Percentiles rank a stretch among this genome's conserved stretches.
These are phyloP conservation scores for Danio aesculapii DNA, from an alignment of 2,797 vertebrate genomes.

Conservation along the genomic window DNA sequence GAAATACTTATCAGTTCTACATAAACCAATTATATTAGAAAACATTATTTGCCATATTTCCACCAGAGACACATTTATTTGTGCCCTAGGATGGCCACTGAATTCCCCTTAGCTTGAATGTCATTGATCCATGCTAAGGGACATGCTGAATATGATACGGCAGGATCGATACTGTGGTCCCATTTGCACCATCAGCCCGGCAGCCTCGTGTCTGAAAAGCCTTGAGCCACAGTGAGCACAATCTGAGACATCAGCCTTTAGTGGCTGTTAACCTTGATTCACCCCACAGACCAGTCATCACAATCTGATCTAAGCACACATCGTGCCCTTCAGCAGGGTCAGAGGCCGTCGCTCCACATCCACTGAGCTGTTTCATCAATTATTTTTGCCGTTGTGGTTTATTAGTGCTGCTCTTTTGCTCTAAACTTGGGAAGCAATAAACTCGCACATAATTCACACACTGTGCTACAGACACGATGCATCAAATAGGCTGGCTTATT, in stretches of 20 bases:
- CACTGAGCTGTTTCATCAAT: neutral
- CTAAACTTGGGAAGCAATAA: neutral
- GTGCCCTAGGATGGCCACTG: constrained; percentile 56
- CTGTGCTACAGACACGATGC: neutral
- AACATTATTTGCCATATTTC: neutral
- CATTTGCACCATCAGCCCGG: constrained; percentile 27
- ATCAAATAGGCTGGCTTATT: neutral
- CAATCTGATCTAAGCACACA: constrained; percentile 49
- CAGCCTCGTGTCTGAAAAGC: constrained; percentile 22
- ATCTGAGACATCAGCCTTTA: constrained; percentile 24
- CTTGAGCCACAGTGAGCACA: constrained; percentile 23
- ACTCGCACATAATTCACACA: neutral
- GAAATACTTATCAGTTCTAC: neutral
- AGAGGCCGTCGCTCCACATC: neutral
- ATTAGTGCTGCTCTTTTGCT: constrained; percentile 13
- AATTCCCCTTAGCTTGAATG: constrained; percentile 63
- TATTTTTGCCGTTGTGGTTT: neutral
- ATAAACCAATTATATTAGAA: neutral
- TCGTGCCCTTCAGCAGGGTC: constrained; percentile 35
- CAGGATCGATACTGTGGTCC: constrained; percentile 60
- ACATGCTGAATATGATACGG: constrained; percentile 50
- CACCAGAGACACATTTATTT: constrained; percentile 61
- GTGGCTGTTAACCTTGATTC: constrained; percentile 9
- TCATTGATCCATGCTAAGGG: constrained; percentile 67
- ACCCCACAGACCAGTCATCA: constrained; percentile 42